These are phyloP conservation scores for Chunga burmeisteri DNA, from an alignment of 2,113 vertebrate species.

Conservation along the genomic window DNA sequence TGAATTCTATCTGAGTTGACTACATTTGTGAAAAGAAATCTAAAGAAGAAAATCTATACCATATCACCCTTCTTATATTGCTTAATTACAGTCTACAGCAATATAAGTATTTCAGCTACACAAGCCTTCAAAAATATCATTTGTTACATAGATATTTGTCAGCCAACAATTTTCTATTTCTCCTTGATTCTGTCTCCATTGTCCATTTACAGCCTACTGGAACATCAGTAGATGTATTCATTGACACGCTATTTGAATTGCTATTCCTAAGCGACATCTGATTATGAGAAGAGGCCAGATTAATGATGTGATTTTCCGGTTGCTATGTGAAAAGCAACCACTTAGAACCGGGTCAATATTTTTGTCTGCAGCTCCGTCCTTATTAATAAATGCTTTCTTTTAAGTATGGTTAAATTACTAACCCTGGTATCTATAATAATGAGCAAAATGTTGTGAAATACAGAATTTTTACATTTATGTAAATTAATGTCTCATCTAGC, in stretches of 20 bases:
- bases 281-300: neutral
- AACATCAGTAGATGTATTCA: neutral
- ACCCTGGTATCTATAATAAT: neutral
- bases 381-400: neutral
- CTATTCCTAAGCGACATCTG: neutral
- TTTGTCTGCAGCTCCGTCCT: neutral
- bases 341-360: neutral
- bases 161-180: neutral
- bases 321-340: neutral
- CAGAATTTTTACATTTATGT: neutral
- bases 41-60: neutral
- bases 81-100: neutral
- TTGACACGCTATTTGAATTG: neutral
- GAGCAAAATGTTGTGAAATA: neutral
- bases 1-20: neutral
- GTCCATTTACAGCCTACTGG: neutral
- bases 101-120: neutral
- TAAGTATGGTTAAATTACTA: neutral
- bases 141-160: neutral
- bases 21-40: neutral
- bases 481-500: neutral
- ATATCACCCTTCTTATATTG: neutral
- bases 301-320: neutral
- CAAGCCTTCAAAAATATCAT: neutral
- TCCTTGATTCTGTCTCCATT: neutral